phyloP scores from a whole-genome alignment of 2,888 invertebrate genomes.

The Eutolmus rufibarbis region DNA sequence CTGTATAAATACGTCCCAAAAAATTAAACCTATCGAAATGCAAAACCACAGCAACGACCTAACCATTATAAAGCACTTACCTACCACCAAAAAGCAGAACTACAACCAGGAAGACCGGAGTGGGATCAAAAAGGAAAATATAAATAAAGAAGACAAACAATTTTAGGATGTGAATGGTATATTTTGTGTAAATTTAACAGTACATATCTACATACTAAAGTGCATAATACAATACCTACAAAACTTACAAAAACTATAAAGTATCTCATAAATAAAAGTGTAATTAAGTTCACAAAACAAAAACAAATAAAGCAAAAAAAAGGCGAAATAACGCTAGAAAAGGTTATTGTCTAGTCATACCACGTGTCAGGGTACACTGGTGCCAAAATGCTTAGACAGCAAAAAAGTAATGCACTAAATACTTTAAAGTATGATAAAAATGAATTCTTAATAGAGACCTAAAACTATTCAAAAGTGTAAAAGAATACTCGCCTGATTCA shows the following conservation, averaged over 20 bases:
- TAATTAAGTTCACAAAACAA: not conserved
- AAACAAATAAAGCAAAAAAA: not conserved
- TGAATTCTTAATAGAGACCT: not conserved
- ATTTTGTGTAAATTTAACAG: not conserved
- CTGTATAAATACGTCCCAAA: not conserved
- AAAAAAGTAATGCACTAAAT: not conserved
- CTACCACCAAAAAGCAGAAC: not conserved
- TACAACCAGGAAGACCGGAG: not conserved
- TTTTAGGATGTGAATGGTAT: not conserved
- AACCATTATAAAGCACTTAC: not conserved
- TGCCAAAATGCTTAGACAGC: not conserved
- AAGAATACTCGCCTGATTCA: slow-evolving; percentile 19
- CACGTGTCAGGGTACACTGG: not conserved
- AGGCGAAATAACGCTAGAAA: not conserved
- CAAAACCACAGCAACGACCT: not conserved
- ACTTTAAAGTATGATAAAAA: not conserved
- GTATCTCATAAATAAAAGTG: not conserved
- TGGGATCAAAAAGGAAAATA: not conserved
- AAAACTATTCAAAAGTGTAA: not conserved
- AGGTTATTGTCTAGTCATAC: not conserved
- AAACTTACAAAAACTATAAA: not conserved
- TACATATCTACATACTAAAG: not conserved
- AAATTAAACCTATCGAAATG: not conserved
- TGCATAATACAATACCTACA: not conserved
- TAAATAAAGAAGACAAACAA: not conserved